phyloP scores from a whole-genome alignment of 2,888 invertebrate genomes.

The Ptilodon capucinus region DNA sequence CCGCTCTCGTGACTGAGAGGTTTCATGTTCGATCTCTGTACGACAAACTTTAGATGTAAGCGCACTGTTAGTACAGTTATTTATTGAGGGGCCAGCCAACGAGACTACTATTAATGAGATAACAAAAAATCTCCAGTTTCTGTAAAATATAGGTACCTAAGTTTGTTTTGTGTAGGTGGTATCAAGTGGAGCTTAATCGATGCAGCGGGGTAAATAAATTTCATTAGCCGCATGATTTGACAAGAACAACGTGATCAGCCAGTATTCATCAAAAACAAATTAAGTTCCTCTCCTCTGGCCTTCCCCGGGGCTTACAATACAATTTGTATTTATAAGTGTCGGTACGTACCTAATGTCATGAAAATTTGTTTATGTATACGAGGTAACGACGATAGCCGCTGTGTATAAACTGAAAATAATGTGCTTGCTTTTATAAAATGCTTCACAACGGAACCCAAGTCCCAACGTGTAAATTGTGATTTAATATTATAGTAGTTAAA shows the following conservation, averaged over 20 bases:
- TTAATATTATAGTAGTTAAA: slow-evolving; percentile 40
- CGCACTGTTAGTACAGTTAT: no score
- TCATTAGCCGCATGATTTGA: slow-evolving; percentile 76
- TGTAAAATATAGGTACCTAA: no score
- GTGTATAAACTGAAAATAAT: slow-evolving; percentile 44
- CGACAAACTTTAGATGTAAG: no score
- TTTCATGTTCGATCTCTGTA: no score
- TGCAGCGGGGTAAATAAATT: slow-evolving; percentile 48
- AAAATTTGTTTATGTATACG: slow-evolving; percentile 36
- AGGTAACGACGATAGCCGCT: slow-evolving; percentile 35
- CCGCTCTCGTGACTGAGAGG: no score
- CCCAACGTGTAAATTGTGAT: slow-evolving; percentile 37
- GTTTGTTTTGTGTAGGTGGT: slow-evolving; percentile 8
- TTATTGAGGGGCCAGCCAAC: no score
- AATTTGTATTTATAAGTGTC: slow-evolving; percentile 49
- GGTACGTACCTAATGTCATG: slow-evolving; percentile 42
- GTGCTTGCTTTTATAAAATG: slow-evolving; percentile 26
- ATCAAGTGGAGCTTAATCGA: slow-evolving; percentile 19
- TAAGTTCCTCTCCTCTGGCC: slow-evolving; percentile 51
- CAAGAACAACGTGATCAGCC: slow-evolving; percentile 66
- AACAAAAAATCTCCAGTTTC: no score
- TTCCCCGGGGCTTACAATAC: slow-evolving; percentile 46
- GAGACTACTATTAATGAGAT: no score
- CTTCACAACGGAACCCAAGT: no score
- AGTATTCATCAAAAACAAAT: slow-evolving; percentile 72